These are phyloP conservation scores for Odocoileus virginianus DNA, from an alignment of 2,113 vertebrate genomes.

Conservation along the genomic window DNA sequence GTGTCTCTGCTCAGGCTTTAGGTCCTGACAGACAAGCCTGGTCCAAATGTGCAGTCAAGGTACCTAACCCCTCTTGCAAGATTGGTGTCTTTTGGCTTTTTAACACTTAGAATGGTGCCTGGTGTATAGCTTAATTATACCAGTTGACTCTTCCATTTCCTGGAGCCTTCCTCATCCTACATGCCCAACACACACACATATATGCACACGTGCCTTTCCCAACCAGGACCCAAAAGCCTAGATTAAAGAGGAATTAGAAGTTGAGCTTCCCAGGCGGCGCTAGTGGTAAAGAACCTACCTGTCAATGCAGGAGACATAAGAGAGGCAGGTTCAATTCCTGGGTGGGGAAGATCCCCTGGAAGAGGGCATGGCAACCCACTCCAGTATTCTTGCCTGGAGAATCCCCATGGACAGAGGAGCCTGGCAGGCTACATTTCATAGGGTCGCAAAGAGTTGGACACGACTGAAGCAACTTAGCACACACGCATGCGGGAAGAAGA, in stretches of 20 bases:
- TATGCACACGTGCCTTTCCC: neutral
- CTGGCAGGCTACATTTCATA: neutral
- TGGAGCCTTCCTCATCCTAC: neutral
- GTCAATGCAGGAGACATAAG: neutral
- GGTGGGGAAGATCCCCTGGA: neutral
- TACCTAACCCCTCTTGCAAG: neutral
- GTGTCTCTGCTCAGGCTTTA: neutral
- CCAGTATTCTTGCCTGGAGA: neutral
- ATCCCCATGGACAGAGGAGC: neutral
- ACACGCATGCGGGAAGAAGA: neutral
- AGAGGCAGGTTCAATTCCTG: neutral
- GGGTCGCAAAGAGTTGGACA: neutral
- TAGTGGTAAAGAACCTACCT: neutral
- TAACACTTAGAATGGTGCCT: neutral
- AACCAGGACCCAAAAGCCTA: neutral
- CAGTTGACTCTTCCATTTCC: neutral
- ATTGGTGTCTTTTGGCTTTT: neutral
- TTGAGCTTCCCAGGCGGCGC: neutral
- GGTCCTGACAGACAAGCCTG: neutral
- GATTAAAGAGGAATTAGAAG: neutral
- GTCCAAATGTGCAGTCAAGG: neutral
- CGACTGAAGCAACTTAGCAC: neutral
- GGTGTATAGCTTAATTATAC: neutral
- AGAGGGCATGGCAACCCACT: neutral
- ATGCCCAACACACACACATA: neutral